These are phyloP conservation scores for Drosophila nr. fundita DNA, from an alignment of 2,888 invertebrate genomes.

Conservation along the genomic window DNA sequence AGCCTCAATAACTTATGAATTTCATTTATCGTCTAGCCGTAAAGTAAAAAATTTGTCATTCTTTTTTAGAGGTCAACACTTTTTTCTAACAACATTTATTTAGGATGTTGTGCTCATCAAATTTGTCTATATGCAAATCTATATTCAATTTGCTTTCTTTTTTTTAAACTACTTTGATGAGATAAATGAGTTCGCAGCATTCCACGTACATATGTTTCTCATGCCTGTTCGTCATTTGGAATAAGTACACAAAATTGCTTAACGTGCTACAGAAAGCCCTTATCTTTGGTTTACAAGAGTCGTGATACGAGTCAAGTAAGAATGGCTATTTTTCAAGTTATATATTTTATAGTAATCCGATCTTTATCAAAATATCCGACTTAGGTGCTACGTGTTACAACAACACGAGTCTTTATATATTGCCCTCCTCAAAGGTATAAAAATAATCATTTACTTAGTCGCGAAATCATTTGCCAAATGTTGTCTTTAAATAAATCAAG, in stretches of 20 bases:
- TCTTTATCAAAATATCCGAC: slow-evolving; percentile 10
- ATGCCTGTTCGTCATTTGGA: not conserved
- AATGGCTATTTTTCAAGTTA: not conserved
- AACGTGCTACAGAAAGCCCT: not conserved
- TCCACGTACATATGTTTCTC: not conserved
- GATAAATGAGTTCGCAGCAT: not conserved
- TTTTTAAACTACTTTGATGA: not conserved
- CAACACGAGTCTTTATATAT: slow-evolving; percentile 12
- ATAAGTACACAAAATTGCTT: not conserved
- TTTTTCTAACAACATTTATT: slow-evolving; percentile 3
- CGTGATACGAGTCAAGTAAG: slow-evolving; percentile 1
- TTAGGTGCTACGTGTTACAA: not conserved
- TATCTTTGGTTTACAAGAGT: not conserved
- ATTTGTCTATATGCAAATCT: not conserved
- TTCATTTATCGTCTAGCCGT: slow-evolving; percentile 14
- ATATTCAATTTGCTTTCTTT: not conserved
- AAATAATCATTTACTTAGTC: slow-evolving; percentile 57
- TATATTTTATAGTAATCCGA: slow-evolving; percentile 9
- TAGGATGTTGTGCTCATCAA: not conserved
- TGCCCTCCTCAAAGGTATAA: slow-evolving; percentile 36
- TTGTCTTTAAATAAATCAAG: slow-evolving; percentile 77
- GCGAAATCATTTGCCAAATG: slow-evolving; percentile 67
- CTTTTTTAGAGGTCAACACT: slow-evolving; percentile 34
- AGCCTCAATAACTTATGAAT: slow-evolving; percentile 31
- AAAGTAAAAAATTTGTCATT: slow-evolving; percentile 7